phyloP scores from a whole-genome alignment of 2,113 vertebrate genomes.

The Butorides virescens region DNA sequence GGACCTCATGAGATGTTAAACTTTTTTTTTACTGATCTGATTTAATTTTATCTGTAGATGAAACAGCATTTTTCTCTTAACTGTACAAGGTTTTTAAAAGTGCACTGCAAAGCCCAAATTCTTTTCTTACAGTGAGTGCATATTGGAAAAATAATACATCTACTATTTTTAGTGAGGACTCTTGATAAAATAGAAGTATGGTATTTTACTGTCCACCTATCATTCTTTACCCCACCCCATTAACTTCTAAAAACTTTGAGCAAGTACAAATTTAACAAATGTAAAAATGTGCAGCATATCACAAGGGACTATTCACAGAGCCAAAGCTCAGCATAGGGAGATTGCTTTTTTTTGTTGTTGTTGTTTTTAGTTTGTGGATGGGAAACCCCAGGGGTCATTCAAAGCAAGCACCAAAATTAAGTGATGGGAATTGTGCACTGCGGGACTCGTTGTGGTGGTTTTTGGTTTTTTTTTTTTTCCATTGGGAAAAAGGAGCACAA shows the following conservation, averaged over 20 bases:
- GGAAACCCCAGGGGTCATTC: not conserved
- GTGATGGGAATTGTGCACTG: not conserved
- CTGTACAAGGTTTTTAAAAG: not conserved
- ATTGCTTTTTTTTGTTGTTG: not conserved
- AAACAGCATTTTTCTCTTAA: not conserved
- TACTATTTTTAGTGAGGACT: not conserved
- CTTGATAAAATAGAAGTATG: not conserved
- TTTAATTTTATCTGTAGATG: not conserved
- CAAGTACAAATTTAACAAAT: not conserved
- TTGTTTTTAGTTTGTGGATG: not conserved
- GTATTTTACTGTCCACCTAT: not conserved
- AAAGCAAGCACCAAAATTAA: not conserved
- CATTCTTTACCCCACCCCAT: not conserved
- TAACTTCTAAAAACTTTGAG: not conserved
- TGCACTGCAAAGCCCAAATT: not conserved
- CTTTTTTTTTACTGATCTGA: not conserved
- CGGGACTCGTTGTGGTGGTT: not conserved
- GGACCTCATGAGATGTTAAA: constrained; percentile 17
- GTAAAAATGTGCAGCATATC: not conserved
- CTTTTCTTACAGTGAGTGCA: not conserved
- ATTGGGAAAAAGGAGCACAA: rapidly evolving
- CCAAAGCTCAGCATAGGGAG: not conserved
- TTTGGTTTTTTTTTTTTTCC: not conserved
- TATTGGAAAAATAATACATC: not conserved
- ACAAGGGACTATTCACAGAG: not conserved